Base-by-base conservation (phyloP, 2,113 vertebrate genomes). In the Nothoprocta pentlandii region DNA sequence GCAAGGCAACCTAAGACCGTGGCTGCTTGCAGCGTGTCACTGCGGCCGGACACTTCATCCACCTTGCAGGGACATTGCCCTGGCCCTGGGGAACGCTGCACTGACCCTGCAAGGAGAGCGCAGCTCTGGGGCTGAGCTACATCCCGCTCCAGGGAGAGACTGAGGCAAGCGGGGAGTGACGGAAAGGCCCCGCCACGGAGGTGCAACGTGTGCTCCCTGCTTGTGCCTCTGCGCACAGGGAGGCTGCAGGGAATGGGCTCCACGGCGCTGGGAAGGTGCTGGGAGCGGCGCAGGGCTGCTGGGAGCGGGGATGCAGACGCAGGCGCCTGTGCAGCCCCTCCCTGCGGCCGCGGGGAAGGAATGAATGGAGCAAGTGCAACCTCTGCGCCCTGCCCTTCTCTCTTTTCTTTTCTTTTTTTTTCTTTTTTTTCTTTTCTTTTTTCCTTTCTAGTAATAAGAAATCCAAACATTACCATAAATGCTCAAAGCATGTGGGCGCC, bases 401-500 rank as follows among this genome's bases (percentile, higher is more conserved):
- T 17, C 11, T 44, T 10, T 21, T 46, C 9, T 22, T 10, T 49
- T 21, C 22, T 49, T 22, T 21, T 20, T 49, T 49, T 49, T 92
- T 25, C 12, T 49, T 30, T 49, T 46, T 11, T 20, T 30, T 12
- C 22, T 9, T 62, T 21, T 34, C 49, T 92, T 69, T 34, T 66
- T 49, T 82, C 42, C 79, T 92, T 80, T 74, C 28, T 17, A 56
- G 61, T 26, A 13, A 44, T 16, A 47, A 86, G 94, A 94, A 93
- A 94, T 46, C 84, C 97, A 97, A 98, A 98, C 97, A 97, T 98
- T 96, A 97, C 97, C 98, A 97, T 97, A 98, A 97, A 98, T 98
- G 98, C 95, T 93, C 96, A 97, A 94, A 97, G 96, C 25, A 93
- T 85, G 59, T 77, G 22, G 85, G 2, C 64, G 82, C 59, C 1